Evolutionary conservation across 2,113 vertebrate genomes (phyloP), one percentile per base, ranked within the genome.

Genomic region (Myrmecobius fasciatus): DNA sequence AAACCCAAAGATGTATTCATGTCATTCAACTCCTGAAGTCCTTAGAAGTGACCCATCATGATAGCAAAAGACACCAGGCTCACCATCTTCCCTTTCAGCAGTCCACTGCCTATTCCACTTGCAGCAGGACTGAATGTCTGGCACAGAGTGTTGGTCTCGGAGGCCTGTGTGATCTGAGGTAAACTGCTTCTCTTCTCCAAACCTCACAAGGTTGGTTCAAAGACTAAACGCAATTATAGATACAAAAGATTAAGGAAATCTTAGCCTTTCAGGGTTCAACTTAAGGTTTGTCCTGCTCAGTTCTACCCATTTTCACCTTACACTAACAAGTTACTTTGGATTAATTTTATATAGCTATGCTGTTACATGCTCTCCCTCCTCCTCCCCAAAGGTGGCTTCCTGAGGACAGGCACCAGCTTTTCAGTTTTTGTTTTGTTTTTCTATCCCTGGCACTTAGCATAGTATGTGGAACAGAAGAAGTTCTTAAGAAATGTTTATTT

Each of bases 11-110:
- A 20, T 3, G 51, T 88, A 67, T 91, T 89, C 67, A 83, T 83
- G 36, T 95, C n/a, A 94, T 46, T 96, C 28, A 92, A 94, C 28
- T 11, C 91, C 3, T 95, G 25, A 96, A 91, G 24, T 83, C 20
- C 89, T 20, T 3, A 75, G 4, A 2, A 92, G 75, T 93, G 43
- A 96, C 2, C 36, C 36, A 20, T 90, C 31, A 95, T 20, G 11
- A 47, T 49, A 67, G 53, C 56, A 92, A 91, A 53, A 43, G 90
- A 88, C 17, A 52, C 11, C 8, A 52, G 91, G 90, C n/a, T 75
- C 31, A n/a, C 17, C 26, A 91, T 83, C n/a, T 95, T 95, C 94
- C 20, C 25, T 26, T 91, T 94, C 56, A 52, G 31, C 90, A 91
- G 49, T 46, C 0, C 8, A 53, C 28, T 93, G 20, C 36, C 67